Evolutionary conservation across 2,797 vertebrate species (phyloP).

Genomic region (Craterocephalus amniculus): DNA sequence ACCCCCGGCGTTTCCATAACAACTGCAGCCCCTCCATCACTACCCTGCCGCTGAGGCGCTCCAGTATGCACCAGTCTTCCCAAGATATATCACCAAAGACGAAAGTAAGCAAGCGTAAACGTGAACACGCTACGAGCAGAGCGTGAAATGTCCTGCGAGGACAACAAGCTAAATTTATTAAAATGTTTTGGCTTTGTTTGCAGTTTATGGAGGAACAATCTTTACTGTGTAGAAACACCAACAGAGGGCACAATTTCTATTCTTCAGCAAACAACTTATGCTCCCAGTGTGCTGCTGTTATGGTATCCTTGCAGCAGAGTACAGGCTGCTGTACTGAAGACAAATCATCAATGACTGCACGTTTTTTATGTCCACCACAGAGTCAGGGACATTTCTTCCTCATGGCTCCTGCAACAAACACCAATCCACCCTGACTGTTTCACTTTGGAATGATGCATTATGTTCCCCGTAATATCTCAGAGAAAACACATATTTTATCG

Average conservation of each 20-base stretch:
- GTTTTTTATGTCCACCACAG: background rate
- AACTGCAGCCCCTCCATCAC: constrained; percentile 72
- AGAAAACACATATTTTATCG: background rate
- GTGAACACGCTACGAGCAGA: background rate
- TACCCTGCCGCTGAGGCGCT: constrained; percentile 16
- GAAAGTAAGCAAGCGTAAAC: constrained; percentile 5
- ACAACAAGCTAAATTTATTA: background rate
- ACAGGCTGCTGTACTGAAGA: constrained; percentile 2
- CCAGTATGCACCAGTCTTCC: constrained; percentile 13
- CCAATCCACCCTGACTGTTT: background rate
- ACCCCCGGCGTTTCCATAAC: constrained; percentile 74
- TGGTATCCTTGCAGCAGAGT: background rate
- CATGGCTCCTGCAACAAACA: background rate
- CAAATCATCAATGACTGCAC: background rate
- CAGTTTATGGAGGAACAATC: background rate
- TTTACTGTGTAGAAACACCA: constrained; percentile 33
- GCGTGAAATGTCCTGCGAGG: background rate
- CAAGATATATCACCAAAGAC: background rate
- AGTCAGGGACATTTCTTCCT: background rate
- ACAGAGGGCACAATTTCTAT: constrained; percentile 73
- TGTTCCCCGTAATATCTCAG: background rate
- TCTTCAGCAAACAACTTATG: constrained; percentile 3
- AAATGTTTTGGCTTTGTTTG: background rate
- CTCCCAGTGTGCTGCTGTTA: background rate
- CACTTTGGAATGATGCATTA: background rate